A percentile compares a stretch with the other conserved stretches of the same genome.
Conservation (phyloP, 2,888 invertebrate species). For the Mimas tiliae region DNA sequence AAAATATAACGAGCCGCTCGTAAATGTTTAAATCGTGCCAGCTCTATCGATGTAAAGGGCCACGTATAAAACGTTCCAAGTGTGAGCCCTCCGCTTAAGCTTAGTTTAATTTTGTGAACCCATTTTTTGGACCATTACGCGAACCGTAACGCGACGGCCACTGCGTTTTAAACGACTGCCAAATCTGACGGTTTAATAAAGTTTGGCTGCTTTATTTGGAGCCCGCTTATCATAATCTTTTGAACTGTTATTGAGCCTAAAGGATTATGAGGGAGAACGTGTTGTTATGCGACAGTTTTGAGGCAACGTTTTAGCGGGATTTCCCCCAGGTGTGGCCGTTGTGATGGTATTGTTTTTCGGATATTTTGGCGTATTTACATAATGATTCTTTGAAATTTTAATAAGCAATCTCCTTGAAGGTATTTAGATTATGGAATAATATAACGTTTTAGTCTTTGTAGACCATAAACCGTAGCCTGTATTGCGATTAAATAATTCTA, state of each 20-base stretch:
- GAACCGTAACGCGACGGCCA: constrained; percentile 48
- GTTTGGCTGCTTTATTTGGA: constrained; percentile 47
- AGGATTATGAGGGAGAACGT: constrained; percentile 40
- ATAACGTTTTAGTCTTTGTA: neutral
- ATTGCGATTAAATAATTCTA: neutral
- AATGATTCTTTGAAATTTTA: constrained; percentile 16
- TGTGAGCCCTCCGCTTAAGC: constrained; percentile 49
- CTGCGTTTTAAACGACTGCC: constrained; percentile 55
- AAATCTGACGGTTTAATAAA: constrained; percentile 55
- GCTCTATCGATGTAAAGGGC: constrained; percentile 65
- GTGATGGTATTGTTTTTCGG: constrained; percentile 13
- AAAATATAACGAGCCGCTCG: constrained; percentile 73
- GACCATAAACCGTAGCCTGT: neutral
- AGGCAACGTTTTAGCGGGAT: constrained; percentile 19
- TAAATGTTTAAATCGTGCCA: constrained; percentile 73
- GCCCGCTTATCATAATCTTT: constrained; percentile 53
- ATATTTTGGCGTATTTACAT: constrained; percentile 2
- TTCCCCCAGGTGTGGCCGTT: constrained; percentile 15
- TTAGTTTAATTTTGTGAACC: constrained; percentile 67
- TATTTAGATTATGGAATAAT: neutral
- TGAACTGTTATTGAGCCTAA: constrained; percentile 46
- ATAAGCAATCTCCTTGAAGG: constrained; percentile 2
- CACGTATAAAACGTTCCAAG: constrained; percentile 54
- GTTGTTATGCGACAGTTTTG: constrained; percentile 32
- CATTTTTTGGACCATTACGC: constrained; percentile 64